Evolutionary conservation across 2,113 vertebrate genomes (phyloP).

Genomic region (Syngnathus floridae): DNA sequence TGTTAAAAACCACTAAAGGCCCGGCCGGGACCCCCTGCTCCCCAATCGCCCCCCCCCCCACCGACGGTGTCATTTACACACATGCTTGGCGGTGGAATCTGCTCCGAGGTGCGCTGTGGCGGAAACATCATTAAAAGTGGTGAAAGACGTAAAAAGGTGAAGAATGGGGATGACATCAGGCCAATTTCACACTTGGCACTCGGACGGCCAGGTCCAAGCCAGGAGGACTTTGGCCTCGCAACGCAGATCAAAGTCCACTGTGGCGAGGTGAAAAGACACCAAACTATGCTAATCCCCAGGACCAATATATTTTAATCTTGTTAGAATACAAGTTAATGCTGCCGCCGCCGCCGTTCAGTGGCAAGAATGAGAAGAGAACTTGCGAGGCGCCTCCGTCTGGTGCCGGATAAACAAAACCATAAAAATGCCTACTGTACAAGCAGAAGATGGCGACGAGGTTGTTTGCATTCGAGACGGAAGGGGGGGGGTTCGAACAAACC

Average conservation of each 20-base stretch:
- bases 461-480: conserved; percentile 58
- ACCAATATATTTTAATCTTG: conserved; percentile 99
- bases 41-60: conserved; percentile 69
- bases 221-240: conserved; percentile 85
- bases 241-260: conserved; percentile 96
- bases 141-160: conserved; percentile 92
- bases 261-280: conserved; percentile 87
- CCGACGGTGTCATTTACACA: conserved; percentile 76
- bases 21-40: conserved; percentile 42
- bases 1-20: not conserved
- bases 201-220: conserved; percentile 88
- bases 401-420: conserved; percentile 44
- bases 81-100: conserved; percentile 95
- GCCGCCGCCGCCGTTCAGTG: conserved; percentile 81
- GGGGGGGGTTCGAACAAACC: conserved; percentile 15
- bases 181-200: conserved; percentile 99
- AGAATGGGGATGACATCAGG: conserved; percentile 98
- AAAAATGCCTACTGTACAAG: conserved; percentile 42
- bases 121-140: conserved; percentile 98
- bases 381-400: conserved; percentile 74
- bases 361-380: conserved; percentile 75
- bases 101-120: conserved; percentile 83
- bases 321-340: conserved; percentile 99
- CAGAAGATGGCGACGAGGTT: conserved; percentile 25
- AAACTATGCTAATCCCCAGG: conserved; percentile 99